Base-by-base conservation (phyloP, 2,797 vertebrate species). In the Enteromius trimaculatus region DNA sequence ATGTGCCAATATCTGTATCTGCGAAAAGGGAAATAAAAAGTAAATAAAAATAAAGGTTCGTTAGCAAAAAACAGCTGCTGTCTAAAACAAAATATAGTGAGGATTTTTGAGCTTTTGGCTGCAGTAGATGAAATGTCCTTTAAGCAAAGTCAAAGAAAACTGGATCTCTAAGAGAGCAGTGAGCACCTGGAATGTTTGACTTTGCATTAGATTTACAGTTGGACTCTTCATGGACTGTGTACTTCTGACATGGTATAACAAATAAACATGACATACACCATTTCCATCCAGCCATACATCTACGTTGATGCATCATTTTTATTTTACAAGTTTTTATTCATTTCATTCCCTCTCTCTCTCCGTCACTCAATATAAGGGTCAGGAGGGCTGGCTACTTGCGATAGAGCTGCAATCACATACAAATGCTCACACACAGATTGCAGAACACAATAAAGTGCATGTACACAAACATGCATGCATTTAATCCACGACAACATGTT, bases 1-100 rank as follows among this genome's bases (percentile, higher is more conserved):
- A 96, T 89, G 96, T 94, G 85, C 98, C 97, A 90, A 97, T 96
- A 92, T 98, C 96, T 92, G 94, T 96, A 93, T 97, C 97, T 98
- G 92, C 79, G 89, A 84, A 93, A 92, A 51, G 47, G 83, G 69
- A 86, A 79, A 84, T 84, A 29, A 85, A 81, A 86, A 65, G 68
- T 14, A 21, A 55, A 70, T 19, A 68, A 21, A 78, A 64, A 65
- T 29, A 10, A 60, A 17, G 19, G 19, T n/a, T 13, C 47, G 37
- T 49, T 64, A n/a, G 8, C 6, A 37, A 21, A 77, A 3, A 34
- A 21, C 64, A 49, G 3, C 26, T 26, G 34, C 31, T 17, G 51
- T 76, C 51, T 34, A 65, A 34, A 10, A 19, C 29, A 65, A 65
- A 65, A 65, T 34, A 65, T 19, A 34, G 34, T 58, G 51, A 76